phyloP scores from a whole-genome alignment of 2,113 vertebrate species.

The Ciconia stormi region DNA sequence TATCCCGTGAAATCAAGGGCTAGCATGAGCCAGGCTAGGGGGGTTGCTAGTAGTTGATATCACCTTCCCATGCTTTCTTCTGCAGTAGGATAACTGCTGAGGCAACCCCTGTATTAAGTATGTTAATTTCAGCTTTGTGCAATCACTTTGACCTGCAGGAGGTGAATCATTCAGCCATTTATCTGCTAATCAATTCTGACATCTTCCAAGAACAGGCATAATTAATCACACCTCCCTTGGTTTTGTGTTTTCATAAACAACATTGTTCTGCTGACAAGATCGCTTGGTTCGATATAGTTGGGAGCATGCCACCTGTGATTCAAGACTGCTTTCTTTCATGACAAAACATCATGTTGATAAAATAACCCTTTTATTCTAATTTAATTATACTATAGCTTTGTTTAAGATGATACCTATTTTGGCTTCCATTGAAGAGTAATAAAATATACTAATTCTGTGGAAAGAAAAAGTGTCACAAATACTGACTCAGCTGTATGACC shows the following conservation, averaged over 20 bases:
- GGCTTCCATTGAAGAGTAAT: background rate
- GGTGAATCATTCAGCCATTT: slow-evolving; percentile 70
- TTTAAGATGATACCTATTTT: slow-evolving; percentile 19
- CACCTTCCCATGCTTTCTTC: background rate
- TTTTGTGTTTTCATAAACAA: slow-evolving; percentile 71
- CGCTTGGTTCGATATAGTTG: slow-evolving; percentile 14
- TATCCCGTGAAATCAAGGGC: background rate
- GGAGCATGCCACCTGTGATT: slow-evolving; percentile 44
- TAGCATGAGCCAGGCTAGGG: background rate
- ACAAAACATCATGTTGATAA: slow-evolving; percentile 37
- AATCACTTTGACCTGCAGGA: slow-evolving; percentile 69
- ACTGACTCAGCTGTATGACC: background rate
- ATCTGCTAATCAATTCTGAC: slow-evolving; percentile 69
- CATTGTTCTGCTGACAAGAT: slow-evolving; percentile 58
- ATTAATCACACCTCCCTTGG: slow-evolving; percentile 68
- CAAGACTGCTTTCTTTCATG: slow-evolving; percentile 1
- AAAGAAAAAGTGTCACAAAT: background rate
- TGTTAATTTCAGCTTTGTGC: slow-evolving; percentile 61
- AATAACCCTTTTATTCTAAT: slow-evolving; percentile 40
- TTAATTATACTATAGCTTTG: slow-evolving; percentile 36
- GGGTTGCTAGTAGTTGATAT: background rate
- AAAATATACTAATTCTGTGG: background rate
- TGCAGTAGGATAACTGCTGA: slow-evolving; percentile 50
- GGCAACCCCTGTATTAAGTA: slow-evolving; percentile 33
- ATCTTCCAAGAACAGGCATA: slow-evolving; percentile 65